phyloP scores from a whole-genome alignment of 2,113 vertebrate species.

The Chlorocebus sabaeus region DNA sequence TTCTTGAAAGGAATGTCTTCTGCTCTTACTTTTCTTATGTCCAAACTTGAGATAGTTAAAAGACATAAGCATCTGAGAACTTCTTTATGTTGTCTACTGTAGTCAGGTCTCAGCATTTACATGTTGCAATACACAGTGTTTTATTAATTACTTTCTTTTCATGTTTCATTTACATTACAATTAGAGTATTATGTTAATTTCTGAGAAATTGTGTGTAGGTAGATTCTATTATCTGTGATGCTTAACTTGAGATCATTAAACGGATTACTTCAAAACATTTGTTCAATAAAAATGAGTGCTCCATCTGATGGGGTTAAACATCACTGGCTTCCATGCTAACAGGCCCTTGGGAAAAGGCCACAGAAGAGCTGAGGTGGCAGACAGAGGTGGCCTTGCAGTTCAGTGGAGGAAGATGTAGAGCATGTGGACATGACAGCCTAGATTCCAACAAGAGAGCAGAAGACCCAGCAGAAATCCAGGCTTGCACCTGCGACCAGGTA shows the following conservation, averaged over 20 bases:
- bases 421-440: background rate
- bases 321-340: background rate
- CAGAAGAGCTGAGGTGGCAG: background rate
- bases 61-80: background rate
- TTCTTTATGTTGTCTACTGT: background rate
- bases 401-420: background rate
- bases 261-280: background rate
- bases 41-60: background rate
- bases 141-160: background rate
- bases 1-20: background rate
- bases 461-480: background rate
- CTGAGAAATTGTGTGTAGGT: background rate
- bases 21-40: background rate
- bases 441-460: background rate
- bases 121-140: background rate
- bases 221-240: background rate
- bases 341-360: background rate
- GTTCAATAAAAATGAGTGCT: background rate
- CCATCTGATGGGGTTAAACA: background rate
- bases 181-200: background rate
- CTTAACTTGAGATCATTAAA: constrained; percentile 12
- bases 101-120: background rate
- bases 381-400: background rate
- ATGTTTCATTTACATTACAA: background rate
- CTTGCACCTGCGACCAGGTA: background rate